Evolutionary conservation across 2,113 vertebrate species (phyloP).

Genomic region (Vicugna pacos): DNA sequence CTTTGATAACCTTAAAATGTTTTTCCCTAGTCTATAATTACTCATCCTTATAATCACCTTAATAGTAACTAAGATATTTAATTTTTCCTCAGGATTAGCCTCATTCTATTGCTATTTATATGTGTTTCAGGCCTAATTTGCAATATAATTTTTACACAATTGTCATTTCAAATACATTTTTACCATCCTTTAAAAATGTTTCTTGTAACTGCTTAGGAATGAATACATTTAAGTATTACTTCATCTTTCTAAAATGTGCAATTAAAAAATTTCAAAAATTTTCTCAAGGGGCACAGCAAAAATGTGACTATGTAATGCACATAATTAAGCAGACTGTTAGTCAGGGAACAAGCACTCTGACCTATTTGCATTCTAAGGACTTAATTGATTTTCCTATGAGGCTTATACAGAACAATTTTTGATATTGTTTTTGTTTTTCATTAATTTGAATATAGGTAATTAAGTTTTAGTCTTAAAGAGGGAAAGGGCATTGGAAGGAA

Average conservation of each 20-base stretch:
- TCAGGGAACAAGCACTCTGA: slow-evolving; percentile 68
- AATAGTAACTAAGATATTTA: neutral
- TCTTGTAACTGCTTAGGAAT: slow-evolving; percentile 76
- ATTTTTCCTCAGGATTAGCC: slow-evolving; percentile 26
- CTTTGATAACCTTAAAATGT: neutral
- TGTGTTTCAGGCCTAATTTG: neutral
- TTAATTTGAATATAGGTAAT: slow-evolving; percentile 9
- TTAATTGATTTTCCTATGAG: slow-evolving; percentile 57
- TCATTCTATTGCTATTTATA: neutral
- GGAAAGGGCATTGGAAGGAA: neutral
- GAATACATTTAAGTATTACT: slow-evolving; percentile 83
- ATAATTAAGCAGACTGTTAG: slow-evolving; percentile 84
- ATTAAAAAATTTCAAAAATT: slow-evolving; percentile 85
- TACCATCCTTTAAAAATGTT: slow-evolving; percentile 60
- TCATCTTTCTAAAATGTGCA: slow-evolving; percentile 86
- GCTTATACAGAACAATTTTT: neutral
- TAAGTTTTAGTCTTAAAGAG: neutral
- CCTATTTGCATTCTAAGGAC: slow-evolving; percentile 84
- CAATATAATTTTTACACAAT: slow-evolving; percentile 61
- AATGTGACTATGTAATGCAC: slow-evolving; percentile 83
- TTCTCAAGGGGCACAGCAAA: slow-evolving; percentile 82
- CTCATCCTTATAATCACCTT: neutral
- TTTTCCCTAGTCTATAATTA: neutral
- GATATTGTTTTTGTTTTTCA: neutral
- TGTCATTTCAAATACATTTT: slow-evolving; percentile 47